A percentile compares a stretch with the other conserved stretches of the same genome.
phyloP scores from a whole-genome alignment of 2,888 invertebrate genomes.

The Taphrorychus bicolor region DNA sequence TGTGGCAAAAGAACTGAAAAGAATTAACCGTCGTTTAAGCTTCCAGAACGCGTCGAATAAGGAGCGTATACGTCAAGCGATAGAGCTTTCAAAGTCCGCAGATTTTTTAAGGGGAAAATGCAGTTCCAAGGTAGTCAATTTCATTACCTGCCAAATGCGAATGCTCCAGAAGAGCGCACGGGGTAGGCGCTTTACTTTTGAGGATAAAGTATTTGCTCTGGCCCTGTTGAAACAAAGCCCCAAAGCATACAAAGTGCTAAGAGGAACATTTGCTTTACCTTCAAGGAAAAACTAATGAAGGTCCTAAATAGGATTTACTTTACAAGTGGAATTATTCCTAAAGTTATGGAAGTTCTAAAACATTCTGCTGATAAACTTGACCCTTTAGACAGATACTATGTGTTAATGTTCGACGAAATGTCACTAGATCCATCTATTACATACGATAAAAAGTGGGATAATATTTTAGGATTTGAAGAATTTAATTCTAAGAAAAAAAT shows the following conservation, averaged over 20 bases:
- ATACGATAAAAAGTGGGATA: too few species aligned
- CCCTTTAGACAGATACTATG: too few species aligned
- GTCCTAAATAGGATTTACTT: too few species aligned
- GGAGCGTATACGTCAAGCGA: neutral
- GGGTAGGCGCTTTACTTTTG: neutral
- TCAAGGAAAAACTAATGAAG: conserved; percentile 6
- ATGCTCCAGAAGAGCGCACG: neutral
- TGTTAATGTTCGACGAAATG: too few species aligned
- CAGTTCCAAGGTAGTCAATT: neutral
- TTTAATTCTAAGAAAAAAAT: too few species aligned
- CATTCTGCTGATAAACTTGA: too few species aligned
- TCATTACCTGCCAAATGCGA: neutral
- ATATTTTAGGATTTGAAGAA: too few species aligned
- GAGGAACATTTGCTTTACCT: neutral
- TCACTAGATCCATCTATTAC: too few species aligned
- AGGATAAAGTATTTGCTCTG: neutral
- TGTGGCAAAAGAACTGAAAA: neutral
- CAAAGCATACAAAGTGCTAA: neutral
- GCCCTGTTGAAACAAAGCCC: neutral
- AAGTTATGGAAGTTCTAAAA: too few species aligned
- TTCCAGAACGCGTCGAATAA: neutral
- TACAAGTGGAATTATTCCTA: too few species aligned
- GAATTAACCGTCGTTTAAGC: neutral
- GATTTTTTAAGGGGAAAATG: neutral
- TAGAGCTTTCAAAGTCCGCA: neutral